phyloP scores from a whole-genome alignment of 2,888 invertebrate genomes.

The Pristionchus exspectatus region DNA sequence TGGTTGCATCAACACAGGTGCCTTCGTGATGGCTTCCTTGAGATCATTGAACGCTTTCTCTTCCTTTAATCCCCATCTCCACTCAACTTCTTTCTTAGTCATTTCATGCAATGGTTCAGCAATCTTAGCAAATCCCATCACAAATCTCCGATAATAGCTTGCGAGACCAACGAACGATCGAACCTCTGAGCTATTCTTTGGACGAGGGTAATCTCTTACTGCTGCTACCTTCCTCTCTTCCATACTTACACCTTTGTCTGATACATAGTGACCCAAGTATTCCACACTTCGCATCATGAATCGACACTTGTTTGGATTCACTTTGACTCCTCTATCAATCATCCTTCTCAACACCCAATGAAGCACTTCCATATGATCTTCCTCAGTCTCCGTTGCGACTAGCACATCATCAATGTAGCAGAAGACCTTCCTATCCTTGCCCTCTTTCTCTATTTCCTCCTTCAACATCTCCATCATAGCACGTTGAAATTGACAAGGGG shows the following conservation, averaged over 20 bases:
- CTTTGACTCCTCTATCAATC: constrained; percentile 5
- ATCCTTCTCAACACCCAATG: constrained; percentile 27
- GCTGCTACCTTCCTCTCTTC: constrained; percentile 57
- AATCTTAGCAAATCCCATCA: constrained; percentile 59
- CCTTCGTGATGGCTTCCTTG: constrained; percentile 53
- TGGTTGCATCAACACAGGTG: constrained; percentile 54
- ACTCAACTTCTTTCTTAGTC: constrained; percentile 55
- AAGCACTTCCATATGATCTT: constrained; percentile 44
- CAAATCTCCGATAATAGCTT: constrained; percentile 65
- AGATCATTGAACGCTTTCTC: constrained; percentile 61
- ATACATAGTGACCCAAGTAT: constrained; percentile 59
- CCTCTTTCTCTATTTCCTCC: constrained; percentile 29
- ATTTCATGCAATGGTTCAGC: constrained; percentile 61
- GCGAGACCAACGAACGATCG: constrained; percentile 64
- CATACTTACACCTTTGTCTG: constrained; percentile 45
- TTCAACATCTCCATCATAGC: constrained; percentile 63
- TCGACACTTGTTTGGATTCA: constrained; percentile 56
- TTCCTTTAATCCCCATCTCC: constrained; percentile 59
- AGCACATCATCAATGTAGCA: constrained; percentile 69
- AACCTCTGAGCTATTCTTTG: constrained; percentile 52
- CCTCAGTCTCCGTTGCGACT: constrained; percentile 33
- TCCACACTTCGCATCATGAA: too few species aligned
- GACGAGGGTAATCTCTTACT: constrained; percentile 56
- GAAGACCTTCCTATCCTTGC: constrained; percentile 1
- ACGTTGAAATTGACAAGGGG: constrained; percentile 71